Percentiles rank a stretch among this genome's conserved stretches.
These are phyloP conservation scores for Drosophila mulleri DNA, from an alignment of 2,888 invertebrate species.

Conservation along the genomic window DNA sequence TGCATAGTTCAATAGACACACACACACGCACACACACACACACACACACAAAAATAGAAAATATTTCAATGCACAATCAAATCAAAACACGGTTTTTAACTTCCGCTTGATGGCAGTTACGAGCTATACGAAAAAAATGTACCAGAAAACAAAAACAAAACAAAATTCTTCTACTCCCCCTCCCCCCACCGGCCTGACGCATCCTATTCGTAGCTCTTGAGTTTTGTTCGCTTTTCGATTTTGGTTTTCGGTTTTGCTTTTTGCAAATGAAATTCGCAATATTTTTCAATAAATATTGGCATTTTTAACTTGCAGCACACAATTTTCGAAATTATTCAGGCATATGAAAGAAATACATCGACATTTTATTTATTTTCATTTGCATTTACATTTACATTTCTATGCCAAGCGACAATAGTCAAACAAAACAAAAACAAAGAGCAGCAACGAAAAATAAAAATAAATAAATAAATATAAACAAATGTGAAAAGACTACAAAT, in stretches of 20 bases:
- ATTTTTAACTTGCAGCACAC: slow-evolving; percentile 67
- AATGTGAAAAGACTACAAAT: slow-evolving; percentile 11
- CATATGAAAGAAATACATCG: slow-evolving; percentile 58
- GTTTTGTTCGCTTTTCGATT: slow-evolving; percentile 27
- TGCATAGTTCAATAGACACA: slow-evolving; percentile 33
- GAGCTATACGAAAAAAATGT: slow-evolving; percentile 43
- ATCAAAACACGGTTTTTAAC: slow-evolving; percentile 79
- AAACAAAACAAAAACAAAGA: background rate
- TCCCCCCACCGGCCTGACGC: slow-evolving; percentile 4
- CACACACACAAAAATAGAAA: background rate
- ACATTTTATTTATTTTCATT: slow-evolving; percentile 62
- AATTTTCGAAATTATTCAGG: slow-evolving; percentile 74
- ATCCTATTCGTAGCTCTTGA: slow-evolving; percentile 16
- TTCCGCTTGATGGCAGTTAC: slow-evolving; percentile 76
- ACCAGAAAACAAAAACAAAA: background rate
- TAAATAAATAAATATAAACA: slow-evolving; percentile 3
- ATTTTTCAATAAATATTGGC: slow-evolving; percentile 76
- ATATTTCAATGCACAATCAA: slow-evolving; percentile 76
- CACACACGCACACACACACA: slow-evolving; percentile 4
- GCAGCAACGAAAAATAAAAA: background rate
- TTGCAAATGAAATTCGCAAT: slow-evolving; percentile 38
- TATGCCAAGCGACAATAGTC: slow-evolving; percentile 52
- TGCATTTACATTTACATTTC: slow-evolving; percentile 29
- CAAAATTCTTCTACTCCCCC: background rate
- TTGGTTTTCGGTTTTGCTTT: slow-evolving; percentile 14